These are phyloP conservation scores for Scaptomyza reducta DNA, from an alignment of 2,888 invertebrate genomes.

Conservation along the genomic window DNA sequence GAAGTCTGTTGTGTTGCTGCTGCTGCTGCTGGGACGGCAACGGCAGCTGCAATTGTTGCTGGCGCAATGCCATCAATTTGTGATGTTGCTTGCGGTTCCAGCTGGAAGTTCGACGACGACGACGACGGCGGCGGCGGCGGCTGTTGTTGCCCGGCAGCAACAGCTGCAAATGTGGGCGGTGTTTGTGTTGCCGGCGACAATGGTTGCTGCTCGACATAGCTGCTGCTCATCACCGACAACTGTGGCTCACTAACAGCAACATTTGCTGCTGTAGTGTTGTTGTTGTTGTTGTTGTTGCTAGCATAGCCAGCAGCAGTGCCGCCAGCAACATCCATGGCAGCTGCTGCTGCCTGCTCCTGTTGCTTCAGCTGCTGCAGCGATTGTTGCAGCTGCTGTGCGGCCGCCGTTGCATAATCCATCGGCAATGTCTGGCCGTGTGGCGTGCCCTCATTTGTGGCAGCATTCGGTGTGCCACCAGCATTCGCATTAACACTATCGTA, in stretches of 20 bases:
- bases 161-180: slow-evolving; percentile 75
- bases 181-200: slow-evolving; percentile 71
- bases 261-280: slow-evolving; percentile 32
- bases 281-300: slow-evolving; percentile 31
- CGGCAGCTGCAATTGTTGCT: slow-evolving; percentile 8
- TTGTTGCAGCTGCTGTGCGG: slow-evolving; percentile 78
- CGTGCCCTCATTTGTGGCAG: slow-evolving; percentile 41
- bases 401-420: slow-evolving; percentile 80
- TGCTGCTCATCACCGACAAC: slow-evolving; percentile 85
- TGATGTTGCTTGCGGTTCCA: slow-evolving; percentile 76
- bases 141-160: slow-evolving; percentile 59
- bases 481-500: slow-evolving; percentile 84
- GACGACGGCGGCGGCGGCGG: slow-evolving; percentile 30
- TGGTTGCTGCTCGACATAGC: slow-evolving; percentile 71
- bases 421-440: slow-evolving; percentile 84
- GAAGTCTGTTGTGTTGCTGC: slow-evolving; percentile 76
- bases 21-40: slow-evolving; percentile 64
- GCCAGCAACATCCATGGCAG: slow-evolving; percentile 68
- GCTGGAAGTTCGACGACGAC: slow-evolving; percentile 55
- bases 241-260: slow-evolving; percentile 29
- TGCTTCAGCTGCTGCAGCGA: slow-evolving; percentile 82
- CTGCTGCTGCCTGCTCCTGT: slow-evolving; percentile 64
- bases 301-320: slow-evolving; percentile 39
- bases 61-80: slow-evolving; percentile 80
- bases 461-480: slow-evolving; percentile 59